Evolutionary conservation across 2,888 invertebrate genomes (phyloP).

Genomic region (Nasonovia ribisnigri): DNA sequence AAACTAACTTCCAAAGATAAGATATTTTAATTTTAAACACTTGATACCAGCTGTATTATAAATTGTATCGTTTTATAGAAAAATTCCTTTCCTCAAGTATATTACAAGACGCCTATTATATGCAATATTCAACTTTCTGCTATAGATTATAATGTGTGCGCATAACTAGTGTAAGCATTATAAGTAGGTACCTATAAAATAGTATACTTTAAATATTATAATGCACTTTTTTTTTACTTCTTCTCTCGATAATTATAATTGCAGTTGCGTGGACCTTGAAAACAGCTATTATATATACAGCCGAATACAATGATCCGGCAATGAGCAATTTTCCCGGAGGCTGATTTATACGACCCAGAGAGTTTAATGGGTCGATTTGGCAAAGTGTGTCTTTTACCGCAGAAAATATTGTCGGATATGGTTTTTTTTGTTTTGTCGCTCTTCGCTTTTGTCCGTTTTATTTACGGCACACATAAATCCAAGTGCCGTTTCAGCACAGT

Average conservation of each 20-base stretch:
- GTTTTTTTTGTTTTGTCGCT: slow-evolving; percentile 26
- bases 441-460: neutral
- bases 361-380: slow-evolving; percentile 26
- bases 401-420: slow-evolving; percentile 20
- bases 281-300: slow-evolving; percentile 10
- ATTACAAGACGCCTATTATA: neutral
- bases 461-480: slow-evolving; percentile 8
- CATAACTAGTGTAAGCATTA: neutral
- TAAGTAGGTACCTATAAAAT: neutral
- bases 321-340: slow-evolving; percentile 11
- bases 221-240: neutral
- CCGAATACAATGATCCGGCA: neutral
- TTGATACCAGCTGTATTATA: neutral
- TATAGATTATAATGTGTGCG: neutral
- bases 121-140: neutral
- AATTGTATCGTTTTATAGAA: neutral
- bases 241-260: neutral
- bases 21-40: neutral
- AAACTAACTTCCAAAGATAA: neutral
- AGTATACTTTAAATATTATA: neutral
- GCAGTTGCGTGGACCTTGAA: neutral
- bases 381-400: neutral
- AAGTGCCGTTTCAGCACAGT: neutral
- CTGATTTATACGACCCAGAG: neutral
- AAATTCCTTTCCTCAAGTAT: neutral